These are phyloP conservation scores for Nothocercus julius DNA, from an alignment of 2,113 vertebrate species.

Conservation along the genomic window DNA sequence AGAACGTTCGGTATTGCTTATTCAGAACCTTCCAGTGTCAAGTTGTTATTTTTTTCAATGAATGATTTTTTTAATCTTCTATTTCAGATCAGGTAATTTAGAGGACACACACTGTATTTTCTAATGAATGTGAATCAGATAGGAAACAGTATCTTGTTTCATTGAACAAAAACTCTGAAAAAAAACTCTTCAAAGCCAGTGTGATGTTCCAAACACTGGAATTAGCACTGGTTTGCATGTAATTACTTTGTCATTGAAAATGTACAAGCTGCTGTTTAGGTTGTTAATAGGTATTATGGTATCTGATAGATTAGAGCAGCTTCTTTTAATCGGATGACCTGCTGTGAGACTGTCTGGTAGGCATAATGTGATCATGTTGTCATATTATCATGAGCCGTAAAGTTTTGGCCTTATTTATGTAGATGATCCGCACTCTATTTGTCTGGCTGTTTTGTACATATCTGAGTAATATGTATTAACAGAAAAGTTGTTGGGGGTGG, in stretches of 20 bases:
- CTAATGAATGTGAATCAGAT: not conserved
- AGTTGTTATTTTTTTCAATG: no score
- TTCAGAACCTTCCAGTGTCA: not conserved
- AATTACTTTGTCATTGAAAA: constrained; percentile 52
- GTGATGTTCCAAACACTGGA: not conserved
- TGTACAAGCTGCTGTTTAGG: not conserved
- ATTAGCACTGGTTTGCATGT: not conserved
- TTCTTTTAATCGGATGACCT: constrained; percentile 64
- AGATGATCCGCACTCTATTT: not conserved
- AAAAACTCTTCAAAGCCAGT: not conserved
- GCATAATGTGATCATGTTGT: not conserved
- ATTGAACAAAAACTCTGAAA: not conserved
- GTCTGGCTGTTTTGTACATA: rapidly evolving
- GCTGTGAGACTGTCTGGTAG: constrained; percentile 12
- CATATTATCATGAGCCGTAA: not conserved
- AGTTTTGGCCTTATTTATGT: not conserved
- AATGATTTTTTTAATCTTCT: not conserved
- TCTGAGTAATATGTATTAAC: not conserved
- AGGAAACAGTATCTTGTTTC: not conserved
- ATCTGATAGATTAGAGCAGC: constrained; percentile 57
- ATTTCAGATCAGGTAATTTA: rapidly evolving
- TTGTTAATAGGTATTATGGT: constrained; percentile 59
- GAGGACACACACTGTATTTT: not conserved
- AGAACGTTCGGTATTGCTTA: constrained; percentile 21
- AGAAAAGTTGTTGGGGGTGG: not conserved